Evolutionary conservation across 2,888 invertebrate genomes (phyloP).

Genomic region (Mantis religiosa): DNA sequence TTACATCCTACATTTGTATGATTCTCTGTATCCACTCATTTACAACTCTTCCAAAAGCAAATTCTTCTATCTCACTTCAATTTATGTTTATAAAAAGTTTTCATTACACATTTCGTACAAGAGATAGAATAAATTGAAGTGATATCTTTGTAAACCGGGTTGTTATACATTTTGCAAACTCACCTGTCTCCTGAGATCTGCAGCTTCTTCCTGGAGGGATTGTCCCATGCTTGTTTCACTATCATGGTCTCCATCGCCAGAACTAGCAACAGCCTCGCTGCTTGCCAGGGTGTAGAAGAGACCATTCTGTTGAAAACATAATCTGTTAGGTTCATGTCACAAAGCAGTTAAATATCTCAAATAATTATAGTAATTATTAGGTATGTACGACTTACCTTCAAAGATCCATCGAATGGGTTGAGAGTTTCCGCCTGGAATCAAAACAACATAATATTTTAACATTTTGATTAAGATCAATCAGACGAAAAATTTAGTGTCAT

Average conservation of each 20-base stretch:
- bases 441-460: constrained; percentile 23
- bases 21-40: too few relatives aligned
- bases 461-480: too few relatives aligned
- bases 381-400: constrained; percentile 39
- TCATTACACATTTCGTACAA: too few relatives aligned
- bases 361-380: too few relatives aligned
- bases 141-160: too few relatives aligned
- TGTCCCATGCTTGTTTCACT: constrained; percentile 17
- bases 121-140: too few relatives aligned
- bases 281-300: constrained; percentile 55
- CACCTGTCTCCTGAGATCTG: constrained; percentile 76
- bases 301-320: constrained; percentile 51
- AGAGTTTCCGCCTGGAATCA: constrained; percentile 73
- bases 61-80: too few relatives aligned
- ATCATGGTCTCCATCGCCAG: constrained; percentile 19
- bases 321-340: constrained; percentile 28
- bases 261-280: constrained; percentile 20
- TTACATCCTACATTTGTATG: too few relatives aligned
- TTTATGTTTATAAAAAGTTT: too few relatives aligned
- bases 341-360: too few relatives aligned
- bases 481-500: too few relatives aligned
- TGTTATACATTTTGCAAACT: background rate
- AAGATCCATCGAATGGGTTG: constrained; percentile 72
- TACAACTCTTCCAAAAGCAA: too few relatives aligned
- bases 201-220: constrained; percentile 53